Percentiles rank a stretch among this genome's conserved stretches.
Evolutionary conservation across 1,140 invertebrate genomes (phyloP).

Genomic region (Drosophila neocordata): DNA sequence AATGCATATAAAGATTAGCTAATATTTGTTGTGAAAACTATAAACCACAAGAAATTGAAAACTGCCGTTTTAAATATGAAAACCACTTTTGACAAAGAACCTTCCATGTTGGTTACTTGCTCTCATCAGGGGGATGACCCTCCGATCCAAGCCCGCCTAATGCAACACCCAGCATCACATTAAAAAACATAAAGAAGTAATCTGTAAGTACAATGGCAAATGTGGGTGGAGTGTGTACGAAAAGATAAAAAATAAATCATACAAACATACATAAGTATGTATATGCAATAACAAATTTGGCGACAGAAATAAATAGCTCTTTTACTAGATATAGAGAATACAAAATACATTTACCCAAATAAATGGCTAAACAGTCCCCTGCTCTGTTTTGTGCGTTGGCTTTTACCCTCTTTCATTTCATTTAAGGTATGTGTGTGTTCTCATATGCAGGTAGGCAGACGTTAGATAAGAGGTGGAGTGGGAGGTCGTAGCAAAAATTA

Average conservation of each 20-base stretch:
- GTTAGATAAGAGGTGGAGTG: background rate
- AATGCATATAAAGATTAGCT: constrained; percentile 30
- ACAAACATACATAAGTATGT: too few species aligned
- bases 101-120: background rate
- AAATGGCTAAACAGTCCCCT: constrained; percentile 20
- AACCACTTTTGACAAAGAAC: constrained; percentile 9
- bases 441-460: constrained; percentile 30
- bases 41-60: constrained; percentile 41
- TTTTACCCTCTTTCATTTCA: constrained; percentile 16
- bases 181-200: background rate
- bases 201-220: background rate
- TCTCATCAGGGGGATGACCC: background rate
- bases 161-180: background rate
- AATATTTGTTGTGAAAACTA: constrained; percentile 10
- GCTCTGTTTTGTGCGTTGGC: constrained; percentile 33
- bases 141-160: background rate
- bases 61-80: constrained; percentile 13
- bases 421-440: too few species aligned
- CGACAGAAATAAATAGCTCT: background rate
- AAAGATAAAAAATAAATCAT: constrained; percentile 33
- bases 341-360: constrained; percentile 4
- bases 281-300: constrained; percentile 37
- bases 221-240: background rate
- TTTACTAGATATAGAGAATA: background rate
- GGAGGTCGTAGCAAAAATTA: background rate